phyloP scores from a whole-genome alignment of 1,140 invertebrate genomes.

The Cheumatopsyche charites region DNA sequence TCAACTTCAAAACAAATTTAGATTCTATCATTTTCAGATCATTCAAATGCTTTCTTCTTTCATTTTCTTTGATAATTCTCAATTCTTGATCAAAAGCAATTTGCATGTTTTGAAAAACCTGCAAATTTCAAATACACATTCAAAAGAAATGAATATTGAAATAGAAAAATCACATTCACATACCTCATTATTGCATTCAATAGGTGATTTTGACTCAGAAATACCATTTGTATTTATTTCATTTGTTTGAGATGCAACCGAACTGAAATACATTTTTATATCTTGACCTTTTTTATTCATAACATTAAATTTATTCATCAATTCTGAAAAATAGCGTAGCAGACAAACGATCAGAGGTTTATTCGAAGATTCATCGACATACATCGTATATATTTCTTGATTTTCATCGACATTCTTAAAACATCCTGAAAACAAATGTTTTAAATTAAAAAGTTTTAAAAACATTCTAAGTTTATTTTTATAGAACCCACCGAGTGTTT shows the following conservation, averaged over 20 bases:
- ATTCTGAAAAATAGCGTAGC: constrained; percentile 31
- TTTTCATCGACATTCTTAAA: constrained; percentile 32
- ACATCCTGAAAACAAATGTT: constrained; percentile 34
- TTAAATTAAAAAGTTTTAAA: too few species aligned
- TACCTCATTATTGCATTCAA: not conserved
- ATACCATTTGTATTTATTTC: not conserved
- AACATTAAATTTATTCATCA: constrained; percentile 36
- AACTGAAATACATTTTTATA: not conserved
- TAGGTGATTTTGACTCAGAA: not conserved
- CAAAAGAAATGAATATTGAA: not conserved
- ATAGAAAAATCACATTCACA: not conserved
- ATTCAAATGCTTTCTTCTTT: constrained; percentile 39
- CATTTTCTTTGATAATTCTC: constrained; percentile 35
- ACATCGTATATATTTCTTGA: constrained; percentile 29
- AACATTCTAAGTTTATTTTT: too few species aligned
- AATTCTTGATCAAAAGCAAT: constrained; percentile 45
- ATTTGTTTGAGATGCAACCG: not conserved
- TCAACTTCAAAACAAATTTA: constrained; percentile 30
- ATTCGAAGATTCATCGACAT: constrained; percentile 17
- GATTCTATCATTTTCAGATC: constrained; percentile 36
- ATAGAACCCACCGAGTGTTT: constrained; percentile 56
- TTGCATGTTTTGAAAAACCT: constrained; percentile 45
- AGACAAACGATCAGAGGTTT: constrained; percentile 43
- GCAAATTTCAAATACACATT: constrained; percentile 20
- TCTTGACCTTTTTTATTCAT: constrained; percentile 6